These are phyloP conservation scores for Fukomys damarensis DNA, from an alignment of 2,113 vertebrate species.

Conservation along the genomic window DNA sequence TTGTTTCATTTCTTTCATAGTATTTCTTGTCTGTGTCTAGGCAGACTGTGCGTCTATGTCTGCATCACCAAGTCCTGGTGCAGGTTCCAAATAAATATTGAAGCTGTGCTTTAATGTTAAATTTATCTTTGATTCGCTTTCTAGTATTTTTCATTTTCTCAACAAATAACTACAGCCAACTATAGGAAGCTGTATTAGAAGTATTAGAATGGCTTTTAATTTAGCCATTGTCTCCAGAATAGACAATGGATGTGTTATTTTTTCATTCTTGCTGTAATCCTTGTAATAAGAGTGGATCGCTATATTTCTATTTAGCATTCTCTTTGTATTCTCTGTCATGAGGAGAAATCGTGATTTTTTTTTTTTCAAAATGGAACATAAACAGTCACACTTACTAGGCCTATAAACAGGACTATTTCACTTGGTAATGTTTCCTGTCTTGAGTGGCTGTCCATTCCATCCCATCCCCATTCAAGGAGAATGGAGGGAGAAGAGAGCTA, in stretches of 20 bases:
- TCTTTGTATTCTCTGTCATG: not conserved
- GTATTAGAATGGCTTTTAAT: not conserved
- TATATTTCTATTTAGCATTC: not conserved
- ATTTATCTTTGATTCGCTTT: conserved; percentile 30
- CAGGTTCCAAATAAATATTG: not conserved
- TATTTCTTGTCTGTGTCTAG: not conserved
- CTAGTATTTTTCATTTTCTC: not conserved
- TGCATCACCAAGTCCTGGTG: not conserved
- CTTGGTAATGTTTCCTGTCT: conserved; percentile 63
- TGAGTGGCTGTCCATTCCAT: conserved; percentile 28
- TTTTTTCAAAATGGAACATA: conserved; percentile 43
- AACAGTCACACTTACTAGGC: conserved; percentile 53
- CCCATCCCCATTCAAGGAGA: conserved; percentile 43
- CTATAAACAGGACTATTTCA: conserved; percentile 51
- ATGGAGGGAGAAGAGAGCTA: conserved; percentile 2
- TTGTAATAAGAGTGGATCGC: not conserved
- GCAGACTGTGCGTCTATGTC: not conserved
- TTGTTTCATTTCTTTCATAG: no score
- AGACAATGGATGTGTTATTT: not conserved
- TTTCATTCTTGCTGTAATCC: not conserved
- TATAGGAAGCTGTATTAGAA: not conserved
- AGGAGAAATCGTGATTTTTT: conserved; percentile 51
- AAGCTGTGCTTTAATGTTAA: not conserved
- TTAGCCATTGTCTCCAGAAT: not conserved
- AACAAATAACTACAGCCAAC: not conserved